Conservation (phyloP, 2,797 vertebrate species). For the Nannoperca obscura region DNA sequence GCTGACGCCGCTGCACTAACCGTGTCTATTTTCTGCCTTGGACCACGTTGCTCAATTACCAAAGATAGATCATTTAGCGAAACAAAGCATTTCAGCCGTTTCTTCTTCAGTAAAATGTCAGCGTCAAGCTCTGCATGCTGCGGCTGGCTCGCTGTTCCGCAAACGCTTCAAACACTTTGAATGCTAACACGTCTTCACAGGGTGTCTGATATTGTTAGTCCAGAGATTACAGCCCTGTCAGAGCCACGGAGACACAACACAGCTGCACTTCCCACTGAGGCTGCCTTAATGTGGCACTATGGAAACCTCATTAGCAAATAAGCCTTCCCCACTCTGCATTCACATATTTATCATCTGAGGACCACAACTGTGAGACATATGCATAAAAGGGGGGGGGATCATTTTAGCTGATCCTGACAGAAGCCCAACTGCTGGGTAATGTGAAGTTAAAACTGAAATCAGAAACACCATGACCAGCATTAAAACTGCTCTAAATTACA, state of each 20-base stretch:
- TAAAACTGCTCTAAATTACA: slow-evolving; percentile 50
- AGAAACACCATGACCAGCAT: slow-evolving; percentile 23
- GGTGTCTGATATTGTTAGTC: slow-evolving; percentile 81
- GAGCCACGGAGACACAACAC: slow-evolving; percentile 76
- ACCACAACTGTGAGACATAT: slow-evolving; percentile 49
- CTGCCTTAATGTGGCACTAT: slow-evolving; percentile 74
- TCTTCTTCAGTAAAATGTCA: slow-evolving; percentile 59
- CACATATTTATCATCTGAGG: slow-evolving; percentile 59
- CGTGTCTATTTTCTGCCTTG: slow-evolving; percentile 12
- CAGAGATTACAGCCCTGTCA: slow-evolving; percentile 83
- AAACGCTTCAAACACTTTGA: slow-evolving; percentile 77
- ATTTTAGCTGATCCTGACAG: slow-evolving; percentile 37
- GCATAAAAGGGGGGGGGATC: slow-evolving; percentile 24
- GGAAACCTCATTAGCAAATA: slow-evolving; percentile 79
- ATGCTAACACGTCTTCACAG: slow-evolving; percentile 78
- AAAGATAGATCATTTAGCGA: slow-evolving; percentile 45
- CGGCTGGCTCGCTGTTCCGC: slow-evolving; percentile 61
- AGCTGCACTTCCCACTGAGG: slow-evolving; percentile 77
- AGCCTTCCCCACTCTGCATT: slow-evolving; percentile 51
- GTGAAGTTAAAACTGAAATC: slow-evolving; percentile 33
- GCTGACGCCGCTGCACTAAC: slow-evolving; percentile 1
- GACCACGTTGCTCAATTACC: slow-evolving; percentile 34
- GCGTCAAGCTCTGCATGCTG: slow-evolving; percentile 41
- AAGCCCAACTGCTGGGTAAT: slow-evolving; percentile 9
- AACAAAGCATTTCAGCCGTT: slow-evolving; percentile 43